These are phyloP conservation scores for Azorinus chamasolen DNA, from an alignment of 2,888 invertebrate species.

Conservation along the genomic window DNA sequence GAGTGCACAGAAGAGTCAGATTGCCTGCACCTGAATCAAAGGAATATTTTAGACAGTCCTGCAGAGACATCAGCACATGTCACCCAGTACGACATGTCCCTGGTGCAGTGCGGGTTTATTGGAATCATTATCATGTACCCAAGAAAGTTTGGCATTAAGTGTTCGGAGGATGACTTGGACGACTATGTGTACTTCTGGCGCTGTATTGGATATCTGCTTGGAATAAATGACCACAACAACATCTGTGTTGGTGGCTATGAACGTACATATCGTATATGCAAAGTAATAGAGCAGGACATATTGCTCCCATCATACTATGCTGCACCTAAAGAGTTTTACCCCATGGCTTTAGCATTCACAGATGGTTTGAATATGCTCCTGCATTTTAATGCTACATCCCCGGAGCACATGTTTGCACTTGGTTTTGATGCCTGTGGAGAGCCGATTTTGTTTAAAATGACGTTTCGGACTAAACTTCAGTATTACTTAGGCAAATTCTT, in stretches of 20 bases:
- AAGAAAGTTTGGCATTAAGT: conserved; percentile 90
- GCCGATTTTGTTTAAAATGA: conserved; percentile 1
- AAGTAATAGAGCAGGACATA: conserved; percentile 76
- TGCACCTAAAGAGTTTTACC: conserved; percentile 74
- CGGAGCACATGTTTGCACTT: conserved; percentile 11
- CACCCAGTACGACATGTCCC: conserved; percentile 93
- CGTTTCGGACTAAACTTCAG: not conserved
- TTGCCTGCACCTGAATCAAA: no score
- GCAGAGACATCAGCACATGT: conserved; percentile 86
- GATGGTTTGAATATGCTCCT: conserved; percentile 67
- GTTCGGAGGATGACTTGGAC: conserved; percentile 90
- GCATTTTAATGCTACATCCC: not conserved
- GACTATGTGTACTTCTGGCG: conserved; percentile 94
- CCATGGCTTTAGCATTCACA: conserved; percentile 78
- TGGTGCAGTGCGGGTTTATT: conserved; percentile 96
- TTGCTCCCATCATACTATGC: conserved; percentile 70
- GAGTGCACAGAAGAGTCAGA: no score
- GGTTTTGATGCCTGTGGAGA: not conserved
- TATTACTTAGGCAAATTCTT: not conserved
- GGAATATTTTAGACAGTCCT: no score
- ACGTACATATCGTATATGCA: conserved; percentile 70
- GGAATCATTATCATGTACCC: conserved; percentile 90
- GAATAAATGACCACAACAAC: conserved; percentile 90
- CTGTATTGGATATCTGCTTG: conserved; percentile 93
- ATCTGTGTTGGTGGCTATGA: conserved; percentile 74